Percentiles rank a stretch among this genome's conserved stretches.
These are phyloP conservation scores for Uropetala carovei DNA, from an alignment of 2,888 invertebrate genomes.

Conservation along the genomic window DNA sequence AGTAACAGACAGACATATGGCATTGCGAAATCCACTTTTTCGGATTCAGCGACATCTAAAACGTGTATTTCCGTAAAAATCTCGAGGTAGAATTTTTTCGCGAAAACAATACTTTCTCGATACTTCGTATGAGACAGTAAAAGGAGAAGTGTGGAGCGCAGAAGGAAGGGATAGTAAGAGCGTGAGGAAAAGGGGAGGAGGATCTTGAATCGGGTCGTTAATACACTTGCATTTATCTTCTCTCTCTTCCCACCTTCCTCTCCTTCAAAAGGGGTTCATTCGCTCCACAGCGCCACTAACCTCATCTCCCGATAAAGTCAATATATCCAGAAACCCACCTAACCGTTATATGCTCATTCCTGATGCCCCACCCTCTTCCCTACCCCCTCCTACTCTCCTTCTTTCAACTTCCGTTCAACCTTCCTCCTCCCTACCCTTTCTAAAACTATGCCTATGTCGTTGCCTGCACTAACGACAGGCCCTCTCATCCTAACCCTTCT, in stretches of 20 bases:
- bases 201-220: slow-evolving; percentile 50
- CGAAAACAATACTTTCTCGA: no score
- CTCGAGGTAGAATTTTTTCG: no score
- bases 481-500: no score
- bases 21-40: no score
- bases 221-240: slow-evolving; percentile 44
- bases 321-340: not conserved
- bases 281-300: no score
- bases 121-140: no score
- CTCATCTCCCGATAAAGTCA: not conserved
- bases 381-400: not conserved
- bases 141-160: not conserved
- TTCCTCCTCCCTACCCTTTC: not conserved
- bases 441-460: not conserved
- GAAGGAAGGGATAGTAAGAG: not conserved
- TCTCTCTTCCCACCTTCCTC: not conserved
- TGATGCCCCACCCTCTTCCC: not conserved
- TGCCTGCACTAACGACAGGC: not conserved
- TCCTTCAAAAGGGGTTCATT: no score
- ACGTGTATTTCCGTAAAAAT: no score
- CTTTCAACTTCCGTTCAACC: not conserved
- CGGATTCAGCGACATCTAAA: no score
- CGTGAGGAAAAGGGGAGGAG: not conserved
- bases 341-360: not conserved
- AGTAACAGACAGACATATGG: no score